Evolutionary conservation across 2,888 invertebrate genomes (phyloP).

Genomic region (Agrochola circellaris): DNA sequence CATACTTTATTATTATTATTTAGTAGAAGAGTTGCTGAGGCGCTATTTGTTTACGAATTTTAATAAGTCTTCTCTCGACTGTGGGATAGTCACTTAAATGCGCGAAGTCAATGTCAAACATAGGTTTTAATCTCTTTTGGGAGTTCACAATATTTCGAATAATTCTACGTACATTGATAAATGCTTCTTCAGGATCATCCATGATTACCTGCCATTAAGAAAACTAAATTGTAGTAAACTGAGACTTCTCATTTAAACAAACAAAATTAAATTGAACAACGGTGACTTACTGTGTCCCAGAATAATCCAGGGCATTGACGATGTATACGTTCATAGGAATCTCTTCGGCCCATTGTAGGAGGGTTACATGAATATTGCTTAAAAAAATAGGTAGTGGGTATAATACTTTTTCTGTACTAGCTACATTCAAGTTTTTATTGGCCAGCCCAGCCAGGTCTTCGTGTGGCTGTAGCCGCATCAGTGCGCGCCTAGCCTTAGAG

Average conservation of each 20-base stretch:
- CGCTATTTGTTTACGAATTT: constrained; percentile 81
- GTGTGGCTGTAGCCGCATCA: not conserved
- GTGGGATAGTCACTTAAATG: constrained; percentile 75
- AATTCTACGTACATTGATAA: constrained; percentile 79
- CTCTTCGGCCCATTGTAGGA: constrained; percentile 73
- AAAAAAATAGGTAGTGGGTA: constrained; percentile 6
- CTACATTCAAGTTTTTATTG: not conserved
- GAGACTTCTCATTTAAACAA: not conserved
- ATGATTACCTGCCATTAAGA: constrained; percentile 76
- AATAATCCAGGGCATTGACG: constrained; percentile 82
- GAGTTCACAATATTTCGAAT: constrained; percentile 79
- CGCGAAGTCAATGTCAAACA: constrained; percentile 84
- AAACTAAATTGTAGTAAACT: not conserved
- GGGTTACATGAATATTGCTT: constrained; percentile 58
- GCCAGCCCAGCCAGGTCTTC: not conserved
- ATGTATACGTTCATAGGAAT: constrained; percentile 83
- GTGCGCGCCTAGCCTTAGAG: not conserved
- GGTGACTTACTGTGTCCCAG: constrained; percentile 82
- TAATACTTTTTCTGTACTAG: not conserved
- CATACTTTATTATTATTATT: constrained; percentile 65
- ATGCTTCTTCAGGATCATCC: constrained; percentile 82
- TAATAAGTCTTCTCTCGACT: constrained; percentile 74
- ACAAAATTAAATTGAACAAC: not conserved
- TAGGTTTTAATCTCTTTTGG: constrained; percentile 78
- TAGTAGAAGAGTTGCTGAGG: constrained; percentile 81